A percentile compares a stretch with the other conserved stretches of the same genome.
These are phyloP conservation scores for Magallana ariakensis DNA, from an alignment of 1,140 invertebrate species.

Conservation along the genomic window DNA sequence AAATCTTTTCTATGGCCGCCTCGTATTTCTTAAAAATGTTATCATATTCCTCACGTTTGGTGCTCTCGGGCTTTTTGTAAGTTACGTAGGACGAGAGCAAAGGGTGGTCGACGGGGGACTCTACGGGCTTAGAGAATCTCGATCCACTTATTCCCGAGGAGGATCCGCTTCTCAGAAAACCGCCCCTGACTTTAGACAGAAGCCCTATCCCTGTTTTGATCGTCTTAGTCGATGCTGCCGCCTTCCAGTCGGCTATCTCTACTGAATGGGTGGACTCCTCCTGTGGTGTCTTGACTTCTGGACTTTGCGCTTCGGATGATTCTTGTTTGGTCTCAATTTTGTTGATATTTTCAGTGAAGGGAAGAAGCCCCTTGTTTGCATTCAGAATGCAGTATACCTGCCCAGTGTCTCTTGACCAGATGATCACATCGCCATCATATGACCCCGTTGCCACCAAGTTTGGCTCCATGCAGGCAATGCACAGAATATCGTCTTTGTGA, in stretches of 20 bases:
- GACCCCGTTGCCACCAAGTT: conserved; percentile 84
- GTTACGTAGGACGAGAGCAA: conserved; percentile 42
- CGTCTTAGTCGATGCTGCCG: background rate
- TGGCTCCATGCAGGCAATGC: conserved; percentile 80
- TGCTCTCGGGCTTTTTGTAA: background rate
- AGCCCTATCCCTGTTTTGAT: conserved; percentile 42
- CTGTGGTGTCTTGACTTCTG: conserved; percentile 2
- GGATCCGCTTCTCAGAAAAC: background rate
- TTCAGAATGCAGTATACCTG: conserved; percentile 82
- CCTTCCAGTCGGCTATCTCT: conserved; percentile 6
- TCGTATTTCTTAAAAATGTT: conserved; percentile 77
- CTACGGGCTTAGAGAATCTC: background rate
- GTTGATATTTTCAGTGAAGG: conserved; percentile 52
- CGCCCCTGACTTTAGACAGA: conserved; percentile 27
- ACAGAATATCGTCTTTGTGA: conserved; percentile 87
- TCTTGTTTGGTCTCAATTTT: conserved; percentile 7
- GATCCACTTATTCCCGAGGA: background rate
- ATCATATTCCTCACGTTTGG: conserved; percentile 69
- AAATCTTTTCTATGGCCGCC: conserved; percentile 73
- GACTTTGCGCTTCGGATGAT: background rate
- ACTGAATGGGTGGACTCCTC: background rate
- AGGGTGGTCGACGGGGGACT: conserved; percentile 46
- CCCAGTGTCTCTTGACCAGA: conserved; percentile 88
- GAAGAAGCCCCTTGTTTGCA: conserved; percentile 59
- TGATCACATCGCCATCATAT: conserved; percentile 87